These are phyloP conservation scores for Acrocephalus scirpaceus DNA, from an alignment of 2,797 vertebrate species.

Conservation along the genomic window DNA sequence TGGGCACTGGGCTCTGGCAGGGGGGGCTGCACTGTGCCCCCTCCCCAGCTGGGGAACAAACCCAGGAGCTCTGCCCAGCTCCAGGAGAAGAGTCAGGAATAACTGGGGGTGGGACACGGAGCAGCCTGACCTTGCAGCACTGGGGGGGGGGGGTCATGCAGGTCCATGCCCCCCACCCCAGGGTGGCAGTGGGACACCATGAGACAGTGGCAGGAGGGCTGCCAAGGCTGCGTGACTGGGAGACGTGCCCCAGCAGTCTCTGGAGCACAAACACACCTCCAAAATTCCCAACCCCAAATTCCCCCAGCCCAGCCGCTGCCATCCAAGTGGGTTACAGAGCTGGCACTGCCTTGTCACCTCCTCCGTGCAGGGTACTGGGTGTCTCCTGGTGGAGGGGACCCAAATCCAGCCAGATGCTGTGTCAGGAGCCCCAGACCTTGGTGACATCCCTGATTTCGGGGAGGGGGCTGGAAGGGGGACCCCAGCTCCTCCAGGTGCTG, in stretches of 20 bases:
- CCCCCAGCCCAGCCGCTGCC: accelerated
- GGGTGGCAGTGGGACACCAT: not conserved
- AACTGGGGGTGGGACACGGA: not conserved
- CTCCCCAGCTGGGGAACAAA: not conserved
- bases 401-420: not conserved
- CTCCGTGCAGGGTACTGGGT: not conserved
- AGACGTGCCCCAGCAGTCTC: accelerated
- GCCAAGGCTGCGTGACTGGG: not conserved
- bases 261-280: not conserved
- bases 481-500: not conserved
- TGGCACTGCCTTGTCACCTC: not conserved
- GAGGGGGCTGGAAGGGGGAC: not conserved
- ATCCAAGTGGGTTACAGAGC: slow-evolving; percentile 3
- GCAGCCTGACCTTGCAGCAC: not conserved
- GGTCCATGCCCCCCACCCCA: not conserved
- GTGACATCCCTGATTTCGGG: not conserved
- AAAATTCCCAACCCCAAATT: not conserved
- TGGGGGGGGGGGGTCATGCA: not conserved
- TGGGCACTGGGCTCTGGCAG: accelerated
- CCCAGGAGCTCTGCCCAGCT: not conserved
- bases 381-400: not conserved
- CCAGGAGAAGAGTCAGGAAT: not conserved
- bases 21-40: not conserved
- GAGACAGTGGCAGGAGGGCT: not conserved
- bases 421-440: not conserved